Percentiles rank a stretch among this genome's conserved stretches.
Conservation (phyloP, 1,140 invertebrate species). For the Apolygus lucorum region DNA sequence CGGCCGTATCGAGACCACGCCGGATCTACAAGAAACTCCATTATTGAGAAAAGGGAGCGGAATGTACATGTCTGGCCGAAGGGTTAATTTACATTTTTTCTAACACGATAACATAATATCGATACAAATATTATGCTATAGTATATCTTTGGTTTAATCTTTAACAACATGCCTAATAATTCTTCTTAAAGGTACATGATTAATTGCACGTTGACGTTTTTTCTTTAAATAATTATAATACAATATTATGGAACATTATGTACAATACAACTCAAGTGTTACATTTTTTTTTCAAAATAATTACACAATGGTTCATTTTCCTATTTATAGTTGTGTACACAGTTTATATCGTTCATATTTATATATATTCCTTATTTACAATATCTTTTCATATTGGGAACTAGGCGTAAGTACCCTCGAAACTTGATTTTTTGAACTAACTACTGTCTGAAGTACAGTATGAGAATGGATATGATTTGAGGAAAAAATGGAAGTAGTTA, state of each 20-base stretch:
- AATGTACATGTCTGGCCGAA: too few relatives aligned
- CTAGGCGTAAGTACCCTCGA: not conserved
- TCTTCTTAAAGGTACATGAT: not conserved
- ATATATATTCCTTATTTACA: not conserved
- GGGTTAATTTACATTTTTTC: too few relatives aligned
- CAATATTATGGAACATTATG: not conserved
- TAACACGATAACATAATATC: too few relatives aligned
- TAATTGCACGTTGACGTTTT: not conserved
- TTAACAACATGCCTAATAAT: not conserved
- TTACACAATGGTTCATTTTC: not conserved
- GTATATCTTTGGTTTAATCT: not conserved
- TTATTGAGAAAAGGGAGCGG: too few relatives aligned
- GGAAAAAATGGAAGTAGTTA: too few relatives aligned
- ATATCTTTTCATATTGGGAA: not conserved
- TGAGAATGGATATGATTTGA: too few relatives aligned
- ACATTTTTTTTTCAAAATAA: not conserved
- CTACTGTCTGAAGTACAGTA: too few relatives aligned
- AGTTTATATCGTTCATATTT: not conserved
- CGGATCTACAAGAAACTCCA: too few relatives aligned
- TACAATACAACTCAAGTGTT: not conserved
- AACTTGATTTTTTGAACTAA: not conserved
- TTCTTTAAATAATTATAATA: not conserved
- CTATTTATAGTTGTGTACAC: not conserved
- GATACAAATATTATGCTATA: not conserved
- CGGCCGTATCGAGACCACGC: too few relatives aligned